These are phyloP conservation scores for Eulemur rufifrons DNA, from an alignment of 2,113 vertebrate genomes.

Conservation along the genomic window DNA sequence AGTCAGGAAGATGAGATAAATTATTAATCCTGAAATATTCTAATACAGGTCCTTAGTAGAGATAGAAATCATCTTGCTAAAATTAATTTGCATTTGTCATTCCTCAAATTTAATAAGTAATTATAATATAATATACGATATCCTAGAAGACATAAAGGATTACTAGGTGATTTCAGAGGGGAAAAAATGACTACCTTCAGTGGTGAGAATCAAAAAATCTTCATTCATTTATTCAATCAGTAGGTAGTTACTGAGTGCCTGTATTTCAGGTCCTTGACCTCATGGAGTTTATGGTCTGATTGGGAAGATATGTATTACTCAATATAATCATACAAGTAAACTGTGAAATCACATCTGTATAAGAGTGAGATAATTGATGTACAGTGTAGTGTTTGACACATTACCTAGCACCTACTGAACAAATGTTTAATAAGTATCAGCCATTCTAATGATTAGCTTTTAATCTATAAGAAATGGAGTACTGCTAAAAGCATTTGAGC, in stretches of 20 bases:
- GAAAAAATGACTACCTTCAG: background rate
- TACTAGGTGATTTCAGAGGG: background rate
- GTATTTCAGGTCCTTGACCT: background rate
- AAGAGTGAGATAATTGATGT: background rate
- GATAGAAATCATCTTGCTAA: background rate
- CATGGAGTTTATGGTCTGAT: background rate
- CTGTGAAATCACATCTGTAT: background rate
- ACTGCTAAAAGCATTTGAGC: background rate
- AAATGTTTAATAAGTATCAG: background rate
- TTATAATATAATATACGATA: background rate
- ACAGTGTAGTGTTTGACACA: background rate
- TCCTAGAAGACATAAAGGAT: background rate
- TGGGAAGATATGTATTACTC: background rate
- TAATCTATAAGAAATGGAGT: background rate
- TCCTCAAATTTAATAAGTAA: background rate
- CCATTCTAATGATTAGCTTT: background rate
- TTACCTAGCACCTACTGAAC: background rate
- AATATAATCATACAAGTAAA: background rate
- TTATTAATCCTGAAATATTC: constrained; percentile 11
- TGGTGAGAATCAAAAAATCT: background rate
- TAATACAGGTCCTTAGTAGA: background rate
- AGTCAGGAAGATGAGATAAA: background rate
- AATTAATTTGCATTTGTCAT: background rate
- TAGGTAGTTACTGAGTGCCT: background rate
- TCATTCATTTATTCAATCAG: background rate